Percentiles rank a stretch among this genome's conserved stretches.
These are phyloP conservation scores for Meteorus cinctellus DNA, from an alignment of 2,888 invertebrate species.

Conservation along the genomic window DNA sequence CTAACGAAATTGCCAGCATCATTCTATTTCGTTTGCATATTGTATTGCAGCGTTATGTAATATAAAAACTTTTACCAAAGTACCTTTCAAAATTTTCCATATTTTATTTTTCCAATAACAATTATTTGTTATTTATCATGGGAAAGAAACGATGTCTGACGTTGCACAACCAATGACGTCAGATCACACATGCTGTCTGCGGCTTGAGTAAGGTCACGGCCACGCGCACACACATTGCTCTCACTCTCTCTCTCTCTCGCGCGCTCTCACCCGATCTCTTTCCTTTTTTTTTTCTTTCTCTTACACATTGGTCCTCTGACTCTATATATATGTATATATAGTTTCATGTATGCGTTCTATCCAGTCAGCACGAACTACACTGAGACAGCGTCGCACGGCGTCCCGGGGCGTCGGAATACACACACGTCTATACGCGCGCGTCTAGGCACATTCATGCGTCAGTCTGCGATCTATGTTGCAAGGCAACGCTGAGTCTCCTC, in stretches of 20 bases:
- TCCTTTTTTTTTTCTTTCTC: background rate
- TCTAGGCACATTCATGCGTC: background rate
- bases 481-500: background rate
- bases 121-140: background rate
- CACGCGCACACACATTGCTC: conserved; percentile 52
- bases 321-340: background rate
- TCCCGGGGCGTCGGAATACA: conserved; percentile 27
- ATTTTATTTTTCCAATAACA: background rate
- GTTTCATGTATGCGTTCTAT: conserved; percentile 8
- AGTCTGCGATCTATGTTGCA: conserved; percentile 2
- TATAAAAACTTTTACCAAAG: no score
- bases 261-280: conserved; percentile 34
- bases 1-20: background rate
- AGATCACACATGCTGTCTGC: conserved; percentile 40
- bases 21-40: no score
- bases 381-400: conserved; percentile 31
- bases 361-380: background rate
- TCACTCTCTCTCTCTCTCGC: background rate
- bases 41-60: no score
- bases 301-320: conserved; percentile 5
- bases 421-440: conserved; percentile 18
- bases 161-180: conserved; percentile 57
- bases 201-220: conserved; percentile 67
- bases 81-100: background rate
- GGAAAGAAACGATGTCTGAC: conserved; percentile 27